Conservation (phyloP, 2,797 vertebrate genomes). For the Schizopygopsis malacanthus region DNA sequence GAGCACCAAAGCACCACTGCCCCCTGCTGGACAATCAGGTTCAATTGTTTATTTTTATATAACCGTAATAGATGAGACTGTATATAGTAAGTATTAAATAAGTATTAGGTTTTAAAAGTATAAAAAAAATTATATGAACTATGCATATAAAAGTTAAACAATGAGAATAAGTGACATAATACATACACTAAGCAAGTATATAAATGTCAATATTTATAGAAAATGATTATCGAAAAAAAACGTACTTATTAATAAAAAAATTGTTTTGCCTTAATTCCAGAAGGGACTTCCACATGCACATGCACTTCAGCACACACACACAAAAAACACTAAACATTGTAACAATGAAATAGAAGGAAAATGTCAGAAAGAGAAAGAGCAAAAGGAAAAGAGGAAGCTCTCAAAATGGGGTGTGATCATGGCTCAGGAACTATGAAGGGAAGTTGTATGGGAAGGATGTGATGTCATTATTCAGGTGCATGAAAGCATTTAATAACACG, state of each 20-base stretch:
- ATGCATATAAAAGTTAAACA: not conserved
- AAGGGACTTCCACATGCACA: not conserved
- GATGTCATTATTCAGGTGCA: slow-evolving; percentile 3
- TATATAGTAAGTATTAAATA: not conserved
- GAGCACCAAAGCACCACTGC: slow-evolving; percentile 9
- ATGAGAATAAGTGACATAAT: not conserved
- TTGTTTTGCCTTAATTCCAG: no score
- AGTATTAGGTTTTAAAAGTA: not conserved
- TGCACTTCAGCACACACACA: not conserved
- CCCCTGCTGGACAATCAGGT: slow-evolving; percentile 34
- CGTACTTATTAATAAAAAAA: no score
- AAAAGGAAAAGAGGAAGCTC: not conserved
- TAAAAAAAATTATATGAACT: not conserved
- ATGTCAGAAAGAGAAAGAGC: not conserved
- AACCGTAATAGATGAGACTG: not conserved
- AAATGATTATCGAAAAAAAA: no score
- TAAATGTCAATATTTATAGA: not conserved
- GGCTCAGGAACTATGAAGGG: not conserved
- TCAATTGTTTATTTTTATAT: not conserved
- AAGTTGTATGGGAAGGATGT: not conserved
- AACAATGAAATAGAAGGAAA: not conserved
- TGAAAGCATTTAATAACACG: not conserved
- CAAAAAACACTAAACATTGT: no score
- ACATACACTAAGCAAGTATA: not conserved
- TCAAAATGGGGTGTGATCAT: not conserved